Percentiles rank a stretch among this genome's conserved stretches.
Conservation (phyloP, 2,113 vertebrate species). For the Brienomyrus longianalis region DNA sequence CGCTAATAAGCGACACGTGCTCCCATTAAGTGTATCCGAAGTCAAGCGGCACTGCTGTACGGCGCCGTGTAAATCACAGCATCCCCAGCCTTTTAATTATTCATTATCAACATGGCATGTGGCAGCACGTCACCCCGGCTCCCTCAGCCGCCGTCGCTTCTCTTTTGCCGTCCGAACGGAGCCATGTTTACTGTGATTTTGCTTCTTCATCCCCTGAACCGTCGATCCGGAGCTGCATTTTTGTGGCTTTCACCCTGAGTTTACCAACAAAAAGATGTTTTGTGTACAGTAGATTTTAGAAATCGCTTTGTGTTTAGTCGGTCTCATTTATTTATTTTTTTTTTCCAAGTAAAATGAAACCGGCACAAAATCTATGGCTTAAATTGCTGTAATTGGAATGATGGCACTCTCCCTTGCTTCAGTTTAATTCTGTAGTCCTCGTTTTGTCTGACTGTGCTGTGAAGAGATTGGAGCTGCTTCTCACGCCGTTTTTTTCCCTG, state of each 20-base stretch:
- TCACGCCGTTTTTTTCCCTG: not conserved
- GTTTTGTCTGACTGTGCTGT: not conserved
- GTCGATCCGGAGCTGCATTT: not conserved
- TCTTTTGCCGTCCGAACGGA: not conserved
- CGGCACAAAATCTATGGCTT: not conserved
- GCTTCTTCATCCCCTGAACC: not conserved
- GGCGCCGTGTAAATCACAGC: conserved; percentile 49
- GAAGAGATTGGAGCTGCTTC: not conserved
- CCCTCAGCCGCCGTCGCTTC: not conserved
- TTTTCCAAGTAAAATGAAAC: not conserved
- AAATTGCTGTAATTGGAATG: not conserved
- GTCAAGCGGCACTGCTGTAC: conserved; percentile 43
- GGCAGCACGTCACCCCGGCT: not conserved
- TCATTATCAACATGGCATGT: not conserved
- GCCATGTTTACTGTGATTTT: not conserved
- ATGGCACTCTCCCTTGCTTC: not conserved
- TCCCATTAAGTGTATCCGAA: conserved; percentile 55
- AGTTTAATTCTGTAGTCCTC: not conserved
- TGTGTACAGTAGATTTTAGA: not conserved
- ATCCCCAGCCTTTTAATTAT: not conserved
- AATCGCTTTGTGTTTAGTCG: not conserved
- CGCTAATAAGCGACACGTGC: conserved; percentile 60
- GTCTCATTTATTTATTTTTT: conserved; percentile 1
- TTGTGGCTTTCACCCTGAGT: not conserved
- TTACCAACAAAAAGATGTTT: not conserved